These are phyloP conservation scores for Sinella curviseta DNA, from an alignment of 1,140 invertebrate species.

Conservation along the genomic window DNA sequence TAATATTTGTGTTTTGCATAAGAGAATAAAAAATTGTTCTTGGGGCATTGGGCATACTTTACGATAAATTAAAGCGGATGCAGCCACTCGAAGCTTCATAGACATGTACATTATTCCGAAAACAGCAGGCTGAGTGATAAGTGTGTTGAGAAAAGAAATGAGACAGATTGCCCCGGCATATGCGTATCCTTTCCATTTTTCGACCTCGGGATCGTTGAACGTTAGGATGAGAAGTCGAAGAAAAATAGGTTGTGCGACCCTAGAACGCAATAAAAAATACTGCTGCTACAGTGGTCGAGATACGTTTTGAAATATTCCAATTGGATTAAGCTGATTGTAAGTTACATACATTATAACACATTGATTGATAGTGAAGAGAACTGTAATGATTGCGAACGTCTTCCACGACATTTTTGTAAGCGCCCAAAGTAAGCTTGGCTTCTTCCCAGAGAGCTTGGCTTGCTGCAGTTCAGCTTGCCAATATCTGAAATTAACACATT, in stretches of 20 bases:
- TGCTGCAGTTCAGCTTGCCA: conserved; percentile 58
- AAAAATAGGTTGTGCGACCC: neutral
- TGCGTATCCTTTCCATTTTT: neutral
- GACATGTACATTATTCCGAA: neutral
- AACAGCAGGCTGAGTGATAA: neutral
- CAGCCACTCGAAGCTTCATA: neutral
- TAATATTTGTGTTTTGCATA: too few relatives aligned
- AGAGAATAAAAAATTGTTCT: too few relatives aligned
- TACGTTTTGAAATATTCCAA: too few relatives aligned
- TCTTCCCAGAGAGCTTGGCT: conserved; percentile 49
- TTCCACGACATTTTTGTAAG: conserved; percentile 57
- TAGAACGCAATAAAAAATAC: conserved; percentile 17
- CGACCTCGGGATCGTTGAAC: neutral
- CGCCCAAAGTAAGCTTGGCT: conserved; percentile 54
- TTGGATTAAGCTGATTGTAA: too few relatives aligned
- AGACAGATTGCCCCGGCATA: neutral
- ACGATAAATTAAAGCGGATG: neutral
- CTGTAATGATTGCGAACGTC: conserved; percentile 51
- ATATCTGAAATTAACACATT: conserved; percentile 47
- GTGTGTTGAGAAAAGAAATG: neutral
- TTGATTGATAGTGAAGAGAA: neutral
- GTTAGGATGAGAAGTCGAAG: neutral
- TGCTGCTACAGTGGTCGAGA: too few relatives aligned
- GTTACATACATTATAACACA: neutral
- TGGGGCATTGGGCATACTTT: too few relatives aligned